Conservation (phyloP, 2,113 vertebrate genomes). For the Leptosomus discolor region DNA sequence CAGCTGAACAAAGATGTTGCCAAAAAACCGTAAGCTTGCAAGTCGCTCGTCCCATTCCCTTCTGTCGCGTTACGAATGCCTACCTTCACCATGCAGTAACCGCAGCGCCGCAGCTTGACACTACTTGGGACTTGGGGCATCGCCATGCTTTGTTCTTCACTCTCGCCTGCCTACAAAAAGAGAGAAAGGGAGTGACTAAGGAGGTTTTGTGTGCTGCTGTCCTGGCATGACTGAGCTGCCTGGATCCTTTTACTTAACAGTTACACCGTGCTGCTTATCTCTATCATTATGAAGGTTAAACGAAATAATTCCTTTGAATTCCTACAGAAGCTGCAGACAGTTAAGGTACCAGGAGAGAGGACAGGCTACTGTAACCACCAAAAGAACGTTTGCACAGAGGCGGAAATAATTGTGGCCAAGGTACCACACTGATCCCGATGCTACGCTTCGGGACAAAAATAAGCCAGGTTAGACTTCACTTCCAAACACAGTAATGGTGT, state of each 20-base stretch:
- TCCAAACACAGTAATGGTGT: background rate
- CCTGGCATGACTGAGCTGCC: background rate
- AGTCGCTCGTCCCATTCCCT: background rate
- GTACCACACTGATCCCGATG: background rate
- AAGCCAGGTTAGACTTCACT: background rate
- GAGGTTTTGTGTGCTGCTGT: background rate
- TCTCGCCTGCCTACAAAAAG: conserved; percentile 65
- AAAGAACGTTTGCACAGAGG: background rate
- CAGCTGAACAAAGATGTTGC: background rate
- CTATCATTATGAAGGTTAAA: background rate
- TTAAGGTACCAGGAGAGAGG: background rate
- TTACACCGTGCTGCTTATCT: background rate
- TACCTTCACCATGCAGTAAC: conserved; percentile 91
- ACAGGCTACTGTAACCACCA: background rate
- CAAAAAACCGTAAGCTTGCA: background rate
- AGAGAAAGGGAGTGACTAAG: background rate
- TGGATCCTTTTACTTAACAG: background rate
- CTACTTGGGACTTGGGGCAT: conserved; percentile 58
- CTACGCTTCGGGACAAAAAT: background rate
- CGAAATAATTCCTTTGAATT: background rate
- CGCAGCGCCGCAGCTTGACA: conserved; percentile 80
- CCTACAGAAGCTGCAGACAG: background rate
- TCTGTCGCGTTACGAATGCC: background rate
- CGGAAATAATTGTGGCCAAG: background rate
- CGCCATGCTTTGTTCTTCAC: conserved; percentile 78